Conservation (phyloP, 2,797 vertebrate species). For the Otolemur crassicaudatus region DNA sequence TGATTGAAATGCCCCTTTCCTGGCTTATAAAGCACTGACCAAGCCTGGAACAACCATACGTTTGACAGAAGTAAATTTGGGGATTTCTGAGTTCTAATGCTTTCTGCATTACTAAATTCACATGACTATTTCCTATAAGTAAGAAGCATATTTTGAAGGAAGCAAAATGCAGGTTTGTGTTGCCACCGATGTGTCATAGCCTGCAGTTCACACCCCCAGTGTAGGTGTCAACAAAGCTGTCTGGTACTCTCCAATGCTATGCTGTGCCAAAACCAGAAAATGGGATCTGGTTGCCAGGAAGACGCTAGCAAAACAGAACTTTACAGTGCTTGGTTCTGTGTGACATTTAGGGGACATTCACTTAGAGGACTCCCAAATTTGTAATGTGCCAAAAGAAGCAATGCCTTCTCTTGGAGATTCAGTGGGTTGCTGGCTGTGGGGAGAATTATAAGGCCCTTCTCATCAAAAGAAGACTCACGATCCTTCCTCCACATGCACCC, state of each 20-base stretch:
- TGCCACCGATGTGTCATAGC: not conserved
- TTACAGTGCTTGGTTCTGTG: constrained; percentile 23
- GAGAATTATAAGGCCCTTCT: constrained; percentile 28
- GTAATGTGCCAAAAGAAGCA: constrained; percentile 59
- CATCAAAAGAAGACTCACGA: not conserved
- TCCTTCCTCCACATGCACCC: constrained; percentile 43
- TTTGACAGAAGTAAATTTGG: constrained; percentile 10
- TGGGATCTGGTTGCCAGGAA: not conserved
- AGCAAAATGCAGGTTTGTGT: constrained; percentile 54
- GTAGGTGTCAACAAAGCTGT: constrained; percentile 43
- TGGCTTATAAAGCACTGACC: not conserved
- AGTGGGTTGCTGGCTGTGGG: constrained; percentile 56
- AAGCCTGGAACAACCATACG: not conserved
- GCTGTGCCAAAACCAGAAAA: not conserved
- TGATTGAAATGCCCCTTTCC: not conserved
- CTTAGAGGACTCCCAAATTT: constrained; percentile 63
- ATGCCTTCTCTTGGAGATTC: constrained; percentile 28
- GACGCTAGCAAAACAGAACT: not conserved
- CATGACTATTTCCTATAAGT: not conserved
- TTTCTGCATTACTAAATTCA: constrained; percentile 26
- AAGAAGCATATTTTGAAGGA: constrained; percentile 40
- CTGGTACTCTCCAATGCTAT: not conserved
- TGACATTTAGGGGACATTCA: constrained; percentile 33
- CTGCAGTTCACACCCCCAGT: constrained; percentile 36
- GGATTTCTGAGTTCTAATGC: constrained; percentile 39